Conservation (phyloP, 1,140 invertebrate species). For the Drosophila miranda region DNA sequence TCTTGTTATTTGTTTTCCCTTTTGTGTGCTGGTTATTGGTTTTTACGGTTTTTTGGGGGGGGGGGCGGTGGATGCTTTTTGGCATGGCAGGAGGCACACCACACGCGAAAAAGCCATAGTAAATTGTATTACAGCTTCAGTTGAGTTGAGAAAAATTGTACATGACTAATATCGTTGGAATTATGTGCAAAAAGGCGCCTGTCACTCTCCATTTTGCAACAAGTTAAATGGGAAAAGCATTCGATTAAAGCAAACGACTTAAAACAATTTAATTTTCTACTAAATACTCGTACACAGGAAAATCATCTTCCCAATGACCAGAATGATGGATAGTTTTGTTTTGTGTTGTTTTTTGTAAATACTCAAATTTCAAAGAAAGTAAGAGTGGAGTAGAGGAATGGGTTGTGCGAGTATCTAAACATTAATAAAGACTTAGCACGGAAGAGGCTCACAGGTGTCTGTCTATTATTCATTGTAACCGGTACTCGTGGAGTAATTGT, state of each 20-base stretch:
- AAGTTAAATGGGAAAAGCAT: conserved; percentile 38
- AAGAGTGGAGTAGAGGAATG: too few relatives aligned
- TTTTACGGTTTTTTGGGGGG: conserved; percentile 8
- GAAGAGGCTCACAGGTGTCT: too few relatives aligned
- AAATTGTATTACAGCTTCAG: conserved; percentile 65
- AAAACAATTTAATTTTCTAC: conserved; percentile 1
- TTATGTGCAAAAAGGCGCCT: conserved; percentile 38
- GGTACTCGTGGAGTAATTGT: too few relatives aligned
- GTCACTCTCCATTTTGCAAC: conserved; percentile 30
- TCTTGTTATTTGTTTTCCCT: conserved; percentile 1
- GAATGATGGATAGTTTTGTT: too few relatives aligned
- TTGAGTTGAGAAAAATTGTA: conserved; percentile 62
- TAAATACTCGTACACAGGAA: background rate
- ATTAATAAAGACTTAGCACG: too few relatives aligned
- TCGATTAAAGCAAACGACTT: conserved; percentile 6
- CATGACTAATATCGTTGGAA: conserved; percentile 70
- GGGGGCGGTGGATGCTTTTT: conserved; percentile 25
- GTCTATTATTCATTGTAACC: too few relatives aligned
- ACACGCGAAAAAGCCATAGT: conserved; percentile 25
- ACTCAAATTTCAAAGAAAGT: too few relatives aligned
- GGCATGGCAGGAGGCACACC: conserved; percentile 10
- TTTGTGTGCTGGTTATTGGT: conserved; percentile 33
- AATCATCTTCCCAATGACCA: background rate
- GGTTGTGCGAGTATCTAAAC: too few relatives aligned
- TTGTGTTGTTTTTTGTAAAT: too few relatives aligned